Evolutionary conservation across 2,888 invertebrate species (phyloP).

Genomic region (Choreutis nemorana): DNA sequence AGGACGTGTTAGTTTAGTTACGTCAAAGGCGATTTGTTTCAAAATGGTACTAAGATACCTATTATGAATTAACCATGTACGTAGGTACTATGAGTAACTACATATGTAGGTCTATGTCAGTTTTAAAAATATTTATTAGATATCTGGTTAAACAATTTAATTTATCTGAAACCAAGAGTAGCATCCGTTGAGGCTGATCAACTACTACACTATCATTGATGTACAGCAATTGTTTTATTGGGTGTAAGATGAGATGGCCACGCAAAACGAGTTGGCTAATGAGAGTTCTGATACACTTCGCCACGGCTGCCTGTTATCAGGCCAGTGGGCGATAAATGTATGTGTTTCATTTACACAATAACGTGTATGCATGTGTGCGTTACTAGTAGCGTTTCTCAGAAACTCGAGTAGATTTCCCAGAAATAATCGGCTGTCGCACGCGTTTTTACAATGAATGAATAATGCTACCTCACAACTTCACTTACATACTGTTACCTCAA

Average conservation of each 20-base stretch:
- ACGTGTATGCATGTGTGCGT: conserved; percentile 34
- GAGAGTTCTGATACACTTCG: conserved; percentile 55
- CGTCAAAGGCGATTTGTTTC: no score
- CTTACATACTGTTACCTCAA: no score
- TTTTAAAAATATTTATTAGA: no score
- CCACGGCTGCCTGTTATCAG: conserved; percentile 52
- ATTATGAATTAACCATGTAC: no score
- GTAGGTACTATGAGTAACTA: no score
- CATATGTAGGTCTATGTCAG: no score
- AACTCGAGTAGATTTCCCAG: conserved; percentile 58
- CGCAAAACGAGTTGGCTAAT: conserved; percentile 49
- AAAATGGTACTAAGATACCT: no score
- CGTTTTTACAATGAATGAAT: conserved; percentile 53
- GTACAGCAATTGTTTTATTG: conserved; percentile 44
- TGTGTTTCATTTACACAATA: conserved; percentile 25
- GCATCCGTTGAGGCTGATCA: no score
- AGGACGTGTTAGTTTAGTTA: no score
- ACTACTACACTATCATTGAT: conserved; percentile 26
- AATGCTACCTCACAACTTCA: no score
- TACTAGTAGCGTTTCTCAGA: conserved; percentile 60
- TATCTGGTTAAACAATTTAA: no score
- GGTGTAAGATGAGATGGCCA: conserved; percentile 48
- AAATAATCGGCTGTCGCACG: conserved; percentile 53
- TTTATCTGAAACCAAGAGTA: no score
- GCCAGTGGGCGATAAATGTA: conserved; percentile 42